Percentiles rank a stretch among this genome's conserved stretches.
Evolutionary conservation across 2,797 vertebrate species (phyloP).

Genomic region (Lemur catta): DNA sequence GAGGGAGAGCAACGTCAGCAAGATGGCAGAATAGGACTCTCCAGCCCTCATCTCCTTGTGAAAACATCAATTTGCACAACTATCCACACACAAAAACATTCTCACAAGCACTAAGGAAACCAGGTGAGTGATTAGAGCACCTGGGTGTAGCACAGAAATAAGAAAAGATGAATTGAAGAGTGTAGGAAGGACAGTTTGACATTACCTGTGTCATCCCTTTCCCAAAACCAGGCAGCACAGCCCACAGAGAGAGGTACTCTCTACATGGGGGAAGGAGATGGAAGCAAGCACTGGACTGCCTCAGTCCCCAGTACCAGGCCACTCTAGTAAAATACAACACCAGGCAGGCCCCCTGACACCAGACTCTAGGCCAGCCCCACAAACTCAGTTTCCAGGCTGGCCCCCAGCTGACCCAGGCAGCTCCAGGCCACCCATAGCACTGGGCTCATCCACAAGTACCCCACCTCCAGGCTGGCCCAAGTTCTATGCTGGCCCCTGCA

Average conservation of each 20-base stretch:
- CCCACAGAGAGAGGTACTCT: not conserved
- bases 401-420: not conserved
- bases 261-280: not conserved
- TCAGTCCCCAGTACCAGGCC: not conserved
- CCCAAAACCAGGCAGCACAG: not conserved
- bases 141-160: not conserved
- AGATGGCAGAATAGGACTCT: not conserved
- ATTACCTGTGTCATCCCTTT: not conserved
- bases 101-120: not conserved
- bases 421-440: not conserved
- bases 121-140: not conserved
- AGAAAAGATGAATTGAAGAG: not conserved
- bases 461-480: not conserved
- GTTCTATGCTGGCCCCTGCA: not conserved
- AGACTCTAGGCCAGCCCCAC: not conserved
- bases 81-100: not conserved
- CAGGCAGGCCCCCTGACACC: not conserved
- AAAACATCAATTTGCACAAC: not conserved
- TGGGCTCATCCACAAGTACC: not conserved
- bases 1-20: not conserved
- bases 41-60: not conserved
- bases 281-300: not conserved
- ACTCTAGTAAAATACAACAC: not conserved
- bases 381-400: not conserved
- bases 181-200: not conserved